Base-by-base conservation (phyloP, 2,888 invertebrate species). In the Xestia c-nigrum region DNA sequence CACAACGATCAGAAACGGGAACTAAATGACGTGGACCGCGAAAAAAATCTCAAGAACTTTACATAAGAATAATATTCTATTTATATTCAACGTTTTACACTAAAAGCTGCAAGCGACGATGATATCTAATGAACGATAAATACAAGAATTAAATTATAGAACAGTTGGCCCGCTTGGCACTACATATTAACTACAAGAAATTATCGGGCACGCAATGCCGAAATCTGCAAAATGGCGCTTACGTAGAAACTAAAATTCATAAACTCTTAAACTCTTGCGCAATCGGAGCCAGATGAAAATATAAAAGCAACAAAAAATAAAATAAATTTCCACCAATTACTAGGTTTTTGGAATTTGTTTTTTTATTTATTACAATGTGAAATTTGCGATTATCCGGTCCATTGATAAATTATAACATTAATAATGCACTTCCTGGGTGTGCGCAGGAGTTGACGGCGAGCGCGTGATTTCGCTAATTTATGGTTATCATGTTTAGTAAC, bases 391-490 rank as follows among this genome's bases (percentile, higher is more conserved):
- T 82, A 82, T 77, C 50, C 76, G 67, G n/a, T 78, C 74, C 71
- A 86, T 87, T 81, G 76, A 81, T 70, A 84, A 61, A 81, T 79
- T 80, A 76, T 74, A 69, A 78, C 74, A 85, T 86, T 76, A 78
- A 70, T 80, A 85, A 63, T 87, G 83, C 87, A 84, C 76, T 83
- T 88, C 85, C 83, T 80, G 78, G 57, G 68, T 78, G 75, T 78
- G 77, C 81, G 79, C 81, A 72, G 74, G 76, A 80, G 80, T 67
- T 63, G 81, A 78, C 76, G 69, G 64, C 61, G 68, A 64, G 70
- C 85, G 74, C 88, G 87, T 85, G 86, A 87, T 85, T 78, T 80
- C 80, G 24, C 55, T 77, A 85, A 88, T 88, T 87, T 87, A 86
- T 85, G 71, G 80, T 71, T 81, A 86, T 78, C 78, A 82, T 83